Conservation (phyloP, 2,888 invertebrate species). For the Allacma fusca region DNA sequence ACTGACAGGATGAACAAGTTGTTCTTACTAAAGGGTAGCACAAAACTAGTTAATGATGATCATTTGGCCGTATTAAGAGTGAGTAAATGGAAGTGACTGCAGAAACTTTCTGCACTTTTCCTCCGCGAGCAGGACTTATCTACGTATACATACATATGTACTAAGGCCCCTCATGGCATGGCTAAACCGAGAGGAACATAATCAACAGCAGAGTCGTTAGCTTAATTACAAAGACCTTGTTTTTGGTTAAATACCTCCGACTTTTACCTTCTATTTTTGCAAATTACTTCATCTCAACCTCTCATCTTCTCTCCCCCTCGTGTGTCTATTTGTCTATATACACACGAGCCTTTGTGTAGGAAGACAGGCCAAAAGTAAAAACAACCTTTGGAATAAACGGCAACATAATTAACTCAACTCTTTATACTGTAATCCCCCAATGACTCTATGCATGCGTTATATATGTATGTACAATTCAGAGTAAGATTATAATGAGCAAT, state of each 20-base stretch:
- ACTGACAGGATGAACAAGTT: too few species aligned
- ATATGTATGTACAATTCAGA: too few species aligned
- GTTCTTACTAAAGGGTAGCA: neutral
- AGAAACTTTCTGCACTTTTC: too few species aligned
- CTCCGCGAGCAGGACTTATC: too few species aligned
- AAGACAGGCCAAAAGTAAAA: neutral
- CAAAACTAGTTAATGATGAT: neutral
- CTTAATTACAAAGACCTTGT: constrained; percentile 22
- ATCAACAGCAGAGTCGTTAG: constrained; percentile 14
- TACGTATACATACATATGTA: too few species aligned
- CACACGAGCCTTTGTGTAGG: neutral
- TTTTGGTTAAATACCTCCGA: constrained; percentile 17
- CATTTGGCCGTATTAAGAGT: neutral
- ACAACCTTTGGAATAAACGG: neutral
- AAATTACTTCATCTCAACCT: constrained; percentile 19
- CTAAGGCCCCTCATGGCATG: too few species aligned
- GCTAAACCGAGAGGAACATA: neutral
- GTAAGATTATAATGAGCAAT: too few species aligned
- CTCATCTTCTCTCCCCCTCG: neutral
- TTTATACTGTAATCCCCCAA: too few species aligned
- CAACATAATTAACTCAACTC: constrained; percentile 5
- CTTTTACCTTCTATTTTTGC: constrained; percentile 24
- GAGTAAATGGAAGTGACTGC: too few species aligned
- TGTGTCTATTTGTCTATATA: too few species aligned
- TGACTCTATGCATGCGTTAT: too few species aligned